Base-by-base conservation (phyloP, 2,113 vertebrate species). In the Poecilia latipinna region DNA sequence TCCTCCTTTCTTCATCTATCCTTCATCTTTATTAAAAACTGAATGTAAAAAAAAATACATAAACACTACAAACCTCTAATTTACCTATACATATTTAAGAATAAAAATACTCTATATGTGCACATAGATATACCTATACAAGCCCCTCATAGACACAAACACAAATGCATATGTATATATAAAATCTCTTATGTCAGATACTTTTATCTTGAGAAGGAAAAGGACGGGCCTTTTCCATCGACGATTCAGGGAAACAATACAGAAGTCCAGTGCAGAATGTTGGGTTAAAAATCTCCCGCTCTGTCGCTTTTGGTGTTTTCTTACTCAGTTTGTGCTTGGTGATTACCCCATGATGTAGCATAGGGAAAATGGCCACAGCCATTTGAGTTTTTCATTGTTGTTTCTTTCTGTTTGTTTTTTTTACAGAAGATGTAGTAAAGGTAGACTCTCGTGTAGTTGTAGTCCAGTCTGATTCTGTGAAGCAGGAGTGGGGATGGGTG, bases 171-270 rank as follows among this genome's bases (percentile, higher is more conserved):
- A 89, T 94, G 92, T 93, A 94, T 73, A 94, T 93, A 94, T 28
- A 70, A 86, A 82, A 89, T 91, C 85, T 94, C 84, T 93, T 93
- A 91, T 89, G 90, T 93, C 86, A 85, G 86, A 91, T 88, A 89
- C 89, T 92, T 91, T 87, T 85, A 88, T 91, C 87, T 91, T 86
- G 85, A 86, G 80, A 78, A 82, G 87, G 90, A 92, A 91, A 85
- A 91, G 91, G 91, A 87, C 60, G 90, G 73, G 88, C 90, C 87
- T 94, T 86, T 91, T 94, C 88, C 90, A 48, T 79, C 68, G 87
- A 90, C 89, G 85, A 94, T 94, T 95, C 93, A 94, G 94, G 93
- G 93, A 95, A 89, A 87, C 86, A 77, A 74, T 72, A 85, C 87
- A 88, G 83, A 86, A 80, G 90, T 94, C 88, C 85, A 89, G 91